Base-by-base conservation (phyloP, 1,140 invertebrate species). In the Cydia splendana region DNA sequence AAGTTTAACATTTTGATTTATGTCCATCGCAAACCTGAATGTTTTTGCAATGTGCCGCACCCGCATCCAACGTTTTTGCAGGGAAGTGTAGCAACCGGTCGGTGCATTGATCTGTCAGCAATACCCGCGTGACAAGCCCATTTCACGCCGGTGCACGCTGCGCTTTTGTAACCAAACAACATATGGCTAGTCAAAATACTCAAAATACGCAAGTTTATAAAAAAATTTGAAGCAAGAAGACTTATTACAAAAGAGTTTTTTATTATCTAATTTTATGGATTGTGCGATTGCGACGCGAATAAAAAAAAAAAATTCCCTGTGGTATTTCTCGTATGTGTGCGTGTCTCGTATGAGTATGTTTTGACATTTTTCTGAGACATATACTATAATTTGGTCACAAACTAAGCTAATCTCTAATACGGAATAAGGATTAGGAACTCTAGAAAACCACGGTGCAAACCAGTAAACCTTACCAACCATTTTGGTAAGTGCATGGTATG, bases 91-190 rank as follows among this genome's bases (percentile, higher is more conserved):
- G 53, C 57, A 20, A 62, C 0, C 18, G 57, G 20, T 53, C n/a
- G n/a, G 51, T 69, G n/a, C 67, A 71, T 71, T 71, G 67, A 71
- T 71, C 67, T 71, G 67, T 71, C 67, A 71, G 67, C 30, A 38
- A 24, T n/a, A 13, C 12, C 13, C 7, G 67, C 30, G 34, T 45
- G 67, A 71, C 67, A 71, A 38, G 67, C 67, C 34, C 34, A 71
- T 71, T 71, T 45, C 34, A 45, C 28, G 67, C 34, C 34, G 10
- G 34, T 42, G 67, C 34, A n/a, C 34, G 67, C 67, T 42, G 6
- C 15, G 30, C 34, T 69, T 69, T 69, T 71, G 65, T 24, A 15
- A 4, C 15, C 51, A n/a, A 53, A 53, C 15, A 7, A 7, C 0
- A 2, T 53, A n/a, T 5, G 13, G 15, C 51, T 18, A 7, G 15